These are phyloP conservation scores for Nylanderia fulva DNA, from an alignment of 1,140 invertebrate genomes.

Conservation along the genomic window DNA sequence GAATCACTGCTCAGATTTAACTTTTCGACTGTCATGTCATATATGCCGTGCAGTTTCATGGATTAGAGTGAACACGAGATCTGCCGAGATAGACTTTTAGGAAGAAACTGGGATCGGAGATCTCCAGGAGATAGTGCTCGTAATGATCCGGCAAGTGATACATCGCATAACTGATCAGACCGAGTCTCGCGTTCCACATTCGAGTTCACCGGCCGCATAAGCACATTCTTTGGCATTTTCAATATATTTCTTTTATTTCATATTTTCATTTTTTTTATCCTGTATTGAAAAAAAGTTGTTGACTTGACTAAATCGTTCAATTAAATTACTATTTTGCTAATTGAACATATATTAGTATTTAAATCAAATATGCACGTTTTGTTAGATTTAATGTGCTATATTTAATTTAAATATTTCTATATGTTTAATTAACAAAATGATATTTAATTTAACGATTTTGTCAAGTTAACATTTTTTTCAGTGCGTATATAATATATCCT, in stretches of 20 bases:
- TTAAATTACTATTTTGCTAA: too few relatives aligned
- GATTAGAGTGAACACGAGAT: background rate
- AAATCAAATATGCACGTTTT: too few relatives aligned
- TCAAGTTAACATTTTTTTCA: too few relatives aligned
- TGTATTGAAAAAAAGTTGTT: too few relatives aligned
- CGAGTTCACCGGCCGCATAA: background rate
- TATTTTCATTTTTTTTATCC: too few relatives aligned
- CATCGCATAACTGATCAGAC: slow-evolving; percentile 30
- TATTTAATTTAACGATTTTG: too few relatives aligned
- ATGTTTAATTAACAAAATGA: too few relatives aligned
- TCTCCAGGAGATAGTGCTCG: background rate
- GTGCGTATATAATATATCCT: too few relatives aligned
- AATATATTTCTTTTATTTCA: background rate
- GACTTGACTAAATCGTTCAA: too few relatives aligned
- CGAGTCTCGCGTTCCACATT: slow-evolving; percentile 16
- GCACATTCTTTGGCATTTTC: background rate
- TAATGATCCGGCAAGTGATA: slow-evolving; percentile 24
- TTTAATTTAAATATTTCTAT: too few relatives aligned
- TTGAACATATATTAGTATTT: too few relatives aligned
- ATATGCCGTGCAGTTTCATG: background rate
- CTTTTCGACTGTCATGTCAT: background rate
- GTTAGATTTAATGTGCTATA: too few relatives aligned
- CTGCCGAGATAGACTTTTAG: background rate
- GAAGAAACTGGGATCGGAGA: background rate
- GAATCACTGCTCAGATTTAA: slow-evolving; percentile 8